Conservation (phyloP, 2,113 vertebrate species). For the Dipodomys stephensi region DNA sequence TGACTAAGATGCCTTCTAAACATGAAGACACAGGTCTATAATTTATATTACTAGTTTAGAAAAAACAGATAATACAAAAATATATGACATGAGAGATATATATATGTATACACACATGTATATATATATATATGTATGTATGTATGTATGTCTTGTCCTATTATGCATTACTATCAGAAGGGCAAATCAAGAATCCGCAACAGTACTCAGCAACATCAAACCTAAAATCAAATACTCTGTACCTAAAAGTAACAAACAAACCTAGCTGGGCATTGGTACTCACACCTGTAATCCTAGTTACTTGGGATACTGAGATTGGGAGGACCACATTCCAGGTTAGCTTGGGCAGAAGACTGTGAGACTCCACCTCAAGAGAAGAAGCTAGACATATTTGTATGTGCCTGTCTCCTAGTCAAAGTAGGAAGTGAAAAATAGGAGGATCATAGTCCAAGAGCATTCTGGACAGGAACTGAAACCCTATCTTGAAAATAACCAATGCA, state of each 20-base stretch:
- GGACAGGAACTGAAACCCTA: too few species aligned
- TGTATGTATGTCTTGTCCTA: neutral
- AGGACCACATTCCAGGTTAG: too few species aligned
- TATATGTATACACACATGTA: neutral
- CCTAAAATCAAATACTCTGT: neutral
- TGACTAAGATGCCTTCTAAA: neutral
- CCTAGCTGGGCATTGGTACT: neutral
- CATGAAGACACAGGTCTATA: neutral
- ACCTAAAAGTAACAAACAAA: slow-evolving; percentile 1
- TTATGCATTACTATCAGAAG: neutral
- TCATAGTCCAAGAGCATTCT: too few species aligned
- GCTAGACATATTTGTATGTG: too few species aligned
- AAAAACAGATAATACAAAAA: neutral
- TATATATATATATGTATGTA: neutral
- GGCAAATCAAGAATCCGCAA: neutral
- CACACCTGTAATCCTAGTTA: too few species aligned
- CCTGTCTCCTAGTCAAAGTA: too few species aligned
- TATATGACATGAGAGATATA: too few species aligned
- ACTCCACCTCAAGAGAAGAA: too few species aligned
- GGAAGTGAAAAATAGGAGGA: too few species aligned
- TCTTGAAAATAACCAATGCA: too few species aligned
- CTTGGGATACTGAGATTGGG: too few species aligned
- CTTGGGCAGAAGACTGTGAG: too few species aligned
- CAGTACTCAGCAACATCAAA: neutral
- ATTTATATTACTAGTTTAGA: neutral